Percentiles rank a stretch among this genome's conserved stretches.
phyloP scores from a whole-genome alignment of 2,113 vertebrate genomes.

The Hemicordylus capensis region DNA sequence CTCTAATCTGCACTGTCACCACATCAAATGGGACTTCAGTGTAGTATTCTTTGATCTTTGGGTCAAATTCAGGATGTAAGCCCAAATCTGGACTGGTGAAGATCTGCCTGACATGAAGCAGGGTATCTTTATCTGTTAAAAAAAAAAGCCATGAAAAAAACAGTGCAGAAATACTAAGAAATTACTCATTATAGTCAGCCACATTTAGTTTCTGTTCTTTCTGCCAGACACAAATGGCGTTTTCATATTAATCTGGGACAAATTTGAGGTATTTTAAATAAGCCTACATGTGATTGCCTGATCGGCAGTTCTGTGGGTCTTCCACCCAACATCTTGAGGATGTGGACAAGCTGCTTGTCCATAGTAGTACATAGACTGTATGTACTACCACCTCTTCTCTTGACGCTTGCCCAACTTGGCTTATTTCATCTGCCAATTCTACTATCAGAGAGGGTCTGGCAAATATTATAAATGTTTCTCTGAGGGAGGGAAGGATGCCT shows the following conservation, averaged over 20 bases:
- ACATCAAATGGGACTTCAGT: slow-evolving; percentile 91
- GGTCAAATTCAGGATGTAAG: slow-evolving; percentile 86
- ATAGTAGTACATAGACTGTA: no score
- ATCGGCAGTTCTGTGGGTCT: not conserved
- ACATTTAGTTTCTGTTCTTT: slow-evolving; percentile 35
- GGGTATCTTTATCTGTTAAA: slow-evolving; percentile 79
- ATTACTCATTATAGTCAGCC: slow-evolving; percentile 6
- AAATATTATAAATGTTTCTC: no score
- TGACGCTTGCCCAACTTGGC: no score
- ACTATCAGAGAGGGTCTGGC: no score
- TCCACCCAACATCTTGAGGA: no score
- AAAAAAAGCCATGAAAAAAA: slow-evolving; percentile 64
- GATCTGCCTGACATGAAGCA: slow-evolving; percentile 86
- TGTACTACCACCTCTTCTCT: no score
- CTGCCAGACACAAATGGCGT: slow-evolving; percentile 26
- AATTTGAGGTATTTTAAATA: slow-evolving; percentile 15
- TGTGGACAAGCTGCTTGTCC: no score
- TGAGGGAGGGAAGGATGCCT: no score
- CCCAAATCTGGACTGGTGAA: slow-evolving; percentile 86
- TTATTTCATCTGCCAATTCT: no score
- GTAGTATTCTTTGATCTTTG: slow-evolving; percentile 86
- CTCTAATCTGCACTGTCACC: slow-evolving; percentile 83
- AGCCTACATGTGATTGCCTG: not conserved
- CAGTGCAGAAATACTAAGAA: not conserved
- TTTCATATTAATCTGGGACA: slow-evolving; percentile 22